phyloP scores from a whole-genome alignment of 2,888 invertebrate species.

The Syrista parreyssii region DNA sequence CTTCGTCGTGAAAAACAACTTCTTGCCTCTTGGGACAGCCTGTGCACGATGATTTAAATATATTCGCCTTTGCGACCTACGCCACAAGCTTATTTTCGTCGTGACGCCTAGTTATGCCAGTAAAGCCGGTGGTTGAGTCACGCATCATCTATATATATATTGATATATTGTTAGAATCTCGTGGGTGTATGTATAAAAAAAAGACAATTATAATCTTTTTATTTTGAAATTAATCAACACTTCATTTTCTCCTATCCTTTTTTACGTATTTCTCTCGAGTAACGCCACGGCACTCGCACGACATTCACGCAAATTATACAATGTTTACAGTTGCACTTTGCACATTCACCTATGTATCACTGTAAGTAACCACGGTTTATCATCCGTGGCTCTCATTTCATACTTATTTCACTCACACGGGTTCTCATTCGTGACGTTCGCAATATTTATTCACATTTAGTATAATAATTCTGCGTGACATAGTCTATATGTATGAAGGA shows the following conservation, averaged over 20 bases:
- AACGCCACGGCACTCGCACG: not conserved
- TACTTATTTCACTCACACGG: not conserved
- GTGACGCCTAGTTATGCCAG: conserved; percentile 6
- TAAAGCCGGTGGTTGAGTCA: conserved; percentile 4
- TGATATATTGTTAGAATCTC: not conserved
- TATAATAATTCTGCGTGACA: not conserved
- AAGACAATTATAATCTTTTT: not conserved
- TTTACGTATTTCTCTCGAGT: not conserved
- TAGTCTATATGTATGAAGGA: too few species aligned
- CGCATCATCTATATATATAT: not conserved
- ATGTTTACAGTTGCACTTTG: not conserved
- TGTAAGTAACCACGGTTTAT: not conserved
- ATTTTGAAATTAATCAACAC: not conserved
- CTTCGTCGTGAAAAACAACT: not conserved
- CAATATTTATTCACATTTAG: too few species aligned
- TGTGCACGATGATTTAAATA: conserved; percentile 1
- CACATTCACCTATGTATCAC: not conserved
- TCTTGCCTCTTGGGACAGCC: not conserved
- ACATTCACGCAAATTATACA: not conserved
- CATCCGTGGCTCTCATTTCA: not conserved
- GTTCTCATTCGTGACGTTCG: not conserved
- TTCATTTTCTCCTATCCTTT: not conserved
- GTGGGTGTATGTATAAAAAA: not conserved
- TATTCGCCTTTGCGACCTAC: conserved; percentile 30
- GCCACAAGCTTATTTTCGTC: conserved; percentile 31